Conservation (phyloP, 2,113 vertebrate species). For the Hylia prasina region DNA sequence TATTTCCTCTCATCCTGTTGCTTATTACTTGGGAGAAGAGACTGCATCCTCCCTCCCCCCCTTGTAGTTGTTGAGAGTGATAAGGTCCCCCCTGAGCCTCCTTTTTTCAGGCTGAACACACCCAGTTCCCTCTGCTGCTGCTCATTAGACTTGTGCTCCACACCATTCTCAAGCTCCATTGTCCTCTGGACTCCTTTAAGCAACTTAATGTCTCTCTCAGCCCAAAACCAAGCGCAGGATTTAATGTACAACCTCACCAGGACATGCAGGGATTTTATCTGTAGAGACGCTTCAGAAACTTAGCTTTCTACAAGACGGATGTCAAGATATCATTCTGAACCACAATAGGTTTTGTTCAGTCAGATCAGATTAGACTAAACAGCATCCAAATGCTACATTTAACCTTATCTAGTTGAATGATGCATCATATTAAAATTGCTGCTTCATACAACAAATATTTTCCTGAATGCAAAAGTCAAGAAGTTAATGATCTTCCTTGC, state of each 20-base stretch:
- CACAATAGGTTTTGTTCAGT: not conserved
- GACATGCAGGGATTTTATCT: not conserved
- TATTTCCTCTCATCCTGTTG: accelerated
- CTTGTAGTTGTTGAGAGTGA: too few relatives aligned
- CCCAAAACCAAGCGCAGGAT: not conserved
- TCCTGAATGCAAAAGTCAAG: not conserved
- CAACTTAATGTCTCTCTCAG: not conserved
- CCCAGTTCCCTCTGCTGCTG: not conserved
- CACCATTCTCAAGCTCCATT: not conserved
- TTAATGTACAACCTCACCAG: too few relatives aligned
- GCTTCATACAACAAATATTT: not conserved
- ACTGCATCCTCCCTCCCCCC: accelerated
- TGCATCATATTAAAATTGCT: not conserved
- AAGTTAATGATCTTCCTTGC: not conserved
- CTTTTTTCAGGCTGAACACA: not conserved
- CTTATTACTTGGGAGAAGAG: not conserved
- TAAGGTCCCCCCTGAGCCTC: not conserved
- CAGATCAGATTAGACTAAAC: not conserved
- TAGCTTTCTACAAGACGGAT: not conserved
- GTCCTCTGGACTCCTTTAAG: not conserved
- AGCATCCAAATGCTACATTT: not conserved
- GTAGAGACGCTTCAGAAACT: not conserved
- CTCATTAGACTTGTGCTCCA: not conserved
- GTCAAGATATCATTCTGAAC: not conserved
- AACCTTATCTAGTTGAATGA: not conserved